Conservation (phyloP, 92 coral and sea anemone species). For the Virgularia gustaviana region DNA sequence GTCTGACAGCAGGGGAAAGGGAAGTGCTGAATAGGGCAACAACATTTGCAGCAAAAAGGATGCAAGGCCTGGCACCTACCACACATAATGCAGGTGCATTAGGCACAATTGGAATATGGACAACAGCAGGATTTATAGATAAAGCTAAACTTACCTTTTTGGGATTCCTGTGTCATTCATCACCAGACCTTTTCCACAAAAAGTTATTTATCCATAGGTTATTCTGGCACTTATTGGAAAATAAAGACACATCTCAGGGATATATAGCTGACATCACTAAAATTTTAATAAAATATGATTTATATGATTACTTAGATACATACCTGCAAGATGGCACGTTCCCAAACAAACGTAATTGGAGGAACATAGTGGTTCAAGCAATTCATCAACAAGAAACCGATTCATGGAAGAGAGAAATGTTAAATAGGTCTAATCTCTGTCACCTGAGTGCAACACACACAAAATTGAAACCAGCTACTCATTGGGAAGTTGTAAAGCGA, state of each 20-base stretch:
- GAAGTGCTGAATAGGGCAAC: not conserved
- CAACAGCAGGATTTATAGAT: not conserved
- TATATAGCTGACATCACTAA: not conserved
- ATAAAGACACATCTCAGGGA: not conserved
- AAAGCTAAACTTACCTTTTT: not conserved
- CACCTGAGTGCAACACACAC: too few relatives aligned
- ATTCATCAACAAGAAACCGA: too few relatives aligned
- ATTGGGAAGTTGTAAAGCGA: not conserved
- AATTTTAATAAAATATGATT: not conserved
- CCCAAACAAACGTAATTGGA: not conserved
- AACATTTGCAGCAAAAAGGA: not conserved
- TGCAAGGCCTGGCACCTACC: not conserved
- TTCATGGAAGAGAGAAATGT: too few relatives aligned
- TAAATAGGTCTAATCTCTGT: too few relatives aligned
- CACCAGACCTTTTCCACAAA: not conserved
- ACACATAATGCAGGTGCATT: not conserved
- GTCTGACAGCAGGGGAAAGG: not conserved
- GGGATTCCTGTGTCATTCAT: slow-evolving; percentile 2
- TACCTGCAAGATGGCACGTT: not conserved
- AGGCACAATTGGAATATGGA: not conserved
- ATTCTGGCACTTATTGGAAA: not conserved
- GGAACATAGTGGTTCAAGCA: too few relatives aligned
- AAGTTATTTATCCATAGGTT: not conserved
- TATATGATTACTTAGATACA: not conserved
- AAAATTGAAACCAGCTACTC: not conserved